A percentile compares a stretch with the other conserved stretches of the same genome.
phyloP scores from a whole-genome alignment of 2,113 vertebrate species.

The Python bivittatus region DNA sequence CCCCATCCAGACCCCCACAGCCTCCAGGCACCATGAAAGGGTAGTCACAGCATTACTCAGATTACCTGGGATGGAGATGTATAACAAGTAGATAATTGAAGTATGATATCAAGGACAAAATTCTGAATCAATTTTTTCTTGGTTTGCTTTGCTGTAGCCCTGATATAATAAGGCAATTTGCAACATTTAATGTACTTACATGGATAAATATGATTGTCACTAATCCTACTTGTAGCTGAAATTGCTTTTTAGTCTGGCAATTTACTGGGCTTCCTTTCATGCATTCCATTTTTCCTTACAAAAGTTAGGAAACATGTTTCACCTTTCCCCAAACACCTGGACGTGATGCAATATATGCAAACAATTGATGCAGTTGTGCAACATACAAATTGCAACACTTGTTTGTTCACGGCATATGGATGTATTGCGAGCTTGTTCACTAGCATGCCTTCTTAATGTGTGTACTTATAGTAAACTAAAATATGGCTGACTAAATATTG shows the following conservation, averaged over 20 bases:
- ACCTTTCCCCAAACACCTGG: neutral
- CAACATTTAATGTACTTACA: neutral
- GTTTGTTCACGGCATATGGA: neutral
- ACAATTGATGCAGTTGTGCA: neutral
- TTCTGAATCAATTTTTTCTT: neutral
- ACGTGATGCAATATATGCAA: neutral
- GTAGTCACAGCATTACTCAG: no score
- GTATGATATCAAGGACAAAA: neutral
- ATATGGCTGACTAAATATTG: neutral
- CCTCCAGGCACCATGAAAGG: no score
- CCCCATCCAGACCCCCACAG: no score
- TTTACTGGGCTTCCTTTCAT: neutral
- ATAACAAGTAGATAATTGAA: neutral
- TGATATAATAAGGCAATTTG: neutral
- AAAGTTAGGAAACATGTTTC: neutral
- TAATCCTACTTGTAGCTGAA: neutral
- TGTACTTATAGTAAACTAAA: neutral
- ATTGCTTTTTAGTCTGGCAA: neutral
- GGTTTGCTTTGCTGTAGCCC: neutral
- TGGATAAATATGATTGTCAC: neutral
- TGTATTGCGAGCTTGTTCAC: neutral
- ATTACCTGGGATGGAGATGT: no score
- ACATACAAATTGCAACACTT: neutral
- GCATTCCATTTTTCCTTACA: neutral
- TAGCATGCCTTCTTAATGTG: neutral